Evolutionary conservation across 2,113 vertebrate genomes (phyloP).

Genomic region (Strix uralensis): DNA sequence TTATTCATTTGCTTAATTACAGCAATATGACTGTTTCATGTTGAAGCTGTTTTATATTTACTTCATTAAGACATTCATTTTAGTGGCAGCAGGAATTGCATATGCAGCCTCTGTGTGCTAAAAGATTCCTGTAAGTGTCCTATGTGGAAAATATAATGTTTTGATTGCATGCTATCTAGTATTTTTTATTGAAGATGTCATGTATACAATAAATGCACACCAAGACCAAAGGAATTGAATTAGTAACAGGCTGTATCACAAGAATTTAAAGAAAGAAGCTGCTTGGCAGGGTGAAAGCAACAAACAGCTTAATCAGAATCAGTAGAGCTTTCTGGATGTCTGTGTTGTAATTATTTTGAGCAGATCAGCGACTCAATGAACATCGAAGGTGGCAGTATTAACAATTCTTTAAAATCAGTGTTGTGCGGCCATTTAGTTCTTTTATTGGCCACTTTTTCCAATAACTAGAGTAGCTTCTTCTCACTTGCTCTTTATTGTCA

Average conservation of each 20-base stretch:
- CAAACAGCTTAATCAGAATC: neutral
- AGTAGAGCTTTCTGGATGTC: neutral
- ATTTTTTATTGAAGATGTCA: neutral
- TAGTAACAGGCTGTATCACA: neutral
- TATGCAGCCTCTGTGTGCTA: neutral
- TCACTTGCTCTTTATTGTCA: neutral
- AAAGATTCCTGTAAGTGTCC: neutral
- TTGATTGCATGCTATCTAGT: neutral
- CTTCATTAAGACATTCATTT: neutral
- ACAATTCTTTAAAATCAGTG: neutral
- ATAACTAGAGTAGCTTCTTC: neutral
- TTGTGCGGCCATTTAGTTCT: neutral
- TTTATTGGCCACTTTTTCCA: neutral
- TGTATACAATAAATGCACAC: neutral
- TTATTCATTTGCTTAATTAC: neutral
- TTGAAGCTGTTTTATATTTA: conserved; percentile 2
- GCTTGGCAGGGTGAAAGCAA: neutral
- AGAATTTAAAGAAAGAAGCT: neutral
- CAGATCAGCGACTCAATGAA: neutral
- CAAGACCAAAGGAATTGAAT: neutral
- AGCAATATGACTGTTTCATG: neutral
- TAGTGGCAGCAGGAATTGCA: neutral
- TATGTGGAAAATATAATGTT: neutral
- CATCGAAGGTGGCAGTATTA: neutral
- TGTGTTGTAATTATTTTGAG: neutral